Evolutionary conservation across 2,797 vertebrate species (phyloP).

Genomic region (Schizothorax lantsangensis): DNA sequence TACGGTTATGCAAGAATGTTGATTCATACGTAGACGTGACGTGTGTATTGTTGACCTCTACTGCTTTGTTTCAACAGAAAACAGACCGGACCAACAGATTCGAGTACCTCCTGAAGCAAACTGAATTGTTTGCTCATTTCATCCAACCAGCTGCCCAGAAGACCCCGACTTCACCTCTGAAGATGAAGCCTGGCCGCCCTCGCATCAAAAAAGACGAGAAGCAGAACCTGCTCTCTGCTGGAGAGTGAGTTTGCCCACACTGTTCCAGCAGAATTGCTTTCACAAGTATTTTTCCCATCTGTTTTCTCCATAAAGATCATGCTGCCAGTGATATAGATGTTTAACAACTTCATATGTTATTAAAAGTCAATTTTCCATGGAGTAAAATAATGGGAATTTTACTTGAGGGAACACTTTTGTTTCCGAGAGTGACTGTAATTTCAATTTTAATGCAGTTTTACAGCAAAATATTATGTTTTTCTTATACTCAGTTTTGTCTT

Average conservation of each 20-base stretch:
- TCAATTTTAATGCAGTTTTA: not conserved
- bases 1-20: not conserved
- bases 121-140: constrained; percentile 98
- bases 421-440: not conserved
- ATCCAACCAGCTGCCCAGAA: constrained; percentile 99
- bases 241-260: constrained; percentile 87
- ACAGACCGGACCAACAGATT: constrained; percentile 98
- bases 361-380: not conserved
- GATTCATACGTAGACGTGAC: not conserved
- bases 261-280: not conserved
- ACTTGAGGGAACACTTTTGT: not conserved
- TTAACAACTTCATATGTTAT: not conserved
- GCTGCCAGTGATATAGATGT: not conserved
- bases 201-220: constrained; percentile 98
- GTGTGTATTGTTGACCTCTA: not conserved
- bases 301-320: not conserved
- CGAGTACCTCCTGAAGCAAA: constrained; percentile 98
- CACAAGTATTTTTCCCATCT: not conserved
- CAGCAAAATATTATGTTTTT: not conserved
- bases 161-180: constrained; percentile 97
- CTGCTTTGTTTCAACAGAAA: constrained; percentile 77
- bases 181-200: constrained; percentile 98
- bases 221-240: constrained; percentile 93
- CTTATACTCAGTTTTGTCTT: not conserved
- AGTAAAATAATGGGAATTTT: not conserved